Conservation (phyloP, 2,113 vertebrate genomes). For the Bubo bubo region DNA sequence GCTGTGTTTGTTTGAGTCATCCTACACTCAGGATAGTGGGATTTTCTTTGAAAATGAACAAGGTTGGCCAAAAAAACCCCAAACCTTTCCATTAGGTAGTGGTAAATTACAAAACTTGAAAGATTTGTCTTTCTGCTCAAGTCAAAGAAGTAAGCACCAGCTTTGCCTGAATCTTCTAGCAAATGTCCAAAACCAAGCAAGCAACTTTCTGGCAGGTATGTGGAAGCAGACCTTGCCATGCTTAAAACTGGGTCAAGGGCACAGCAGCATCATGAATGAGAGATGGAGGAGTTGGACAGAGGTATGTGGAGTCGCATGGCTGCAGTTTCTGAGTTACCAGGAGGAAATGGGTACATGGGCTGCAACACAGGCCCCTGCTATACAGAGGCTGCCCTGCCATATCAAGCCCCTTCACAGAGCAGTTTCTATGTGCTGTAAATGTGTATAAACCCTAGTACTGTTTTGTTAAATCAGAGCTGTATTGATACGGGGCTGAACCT, state of each 20-base stretch:
- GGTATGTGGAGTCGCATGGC: not conserved
- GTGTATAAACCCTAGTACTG: not conserved
- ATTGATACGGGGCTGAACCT: not conserved
- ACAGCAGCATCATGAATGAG: not conserved
- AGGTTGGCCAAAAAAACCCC: accelerated
- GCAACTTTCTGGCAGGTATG: not conserved
- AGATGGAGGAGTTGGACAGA: not conserved
- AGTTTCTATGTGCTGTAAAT: not conserved
- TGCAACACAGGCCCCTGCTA: not conserved
- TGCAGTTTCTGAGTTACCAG: not conserved
- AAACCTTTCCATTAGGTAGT: not conserved
- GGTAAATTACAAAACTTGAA: not conserved
- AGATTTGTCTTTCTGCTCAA: not conserved
- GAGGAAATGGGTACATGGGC: not conserved
- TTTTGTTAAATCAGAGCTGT: not conserved
- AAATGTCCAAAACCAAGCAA: not conserved
- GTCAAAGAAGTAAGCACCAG: accelerated
- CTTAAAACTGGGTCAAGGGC: not conserved
- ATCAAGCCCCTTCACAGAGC: not conserved
- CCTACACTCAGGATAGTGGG: not conserved
- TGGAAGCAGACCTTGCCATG: not conserved
- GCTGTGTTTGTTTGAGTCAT: not conserved
- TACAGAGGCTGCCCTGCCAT: not conserved
- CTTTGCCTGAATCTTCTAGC: not conserved
- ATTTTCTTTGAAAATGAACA: not conserved